Percentiles rank a stretch among this genome's conserved stretches.
Evolutionary conservation across 2,113 vertebrate genomes (phyloP).

Genomic region (Upupa epops): DNA sequence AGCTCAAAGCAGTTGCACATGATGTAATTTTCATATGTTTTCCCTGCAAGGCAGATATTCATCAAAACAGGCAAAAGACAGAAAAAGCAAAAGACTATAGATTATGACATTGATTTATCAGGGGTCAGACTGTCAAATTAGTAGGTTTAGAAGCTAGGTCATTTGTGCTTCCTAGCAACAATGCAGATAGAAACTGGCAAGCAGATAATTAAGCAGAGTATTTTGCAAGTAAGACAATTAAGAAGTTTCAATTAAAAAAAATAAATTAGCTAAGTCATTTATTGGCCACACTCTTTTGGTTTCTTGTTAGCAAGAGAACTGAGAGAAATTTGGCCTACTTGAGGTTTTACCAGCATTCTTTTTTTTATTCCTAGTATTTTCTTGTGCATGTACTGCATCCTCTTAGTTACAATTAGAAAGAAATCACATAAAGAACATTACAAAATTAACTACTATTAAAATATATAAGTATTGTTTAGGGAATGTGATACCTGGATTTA

Average conservation of each 20-base stretch:
- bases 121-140: conserved; percentile 57
- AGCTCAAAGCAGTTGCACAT: conserved; percentile 65
- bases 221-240: conserved; percentile 3
- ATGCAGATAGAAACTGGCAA: conserved; percentile 4
- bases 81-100: conserved; percentile 57
- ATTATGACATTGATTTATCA: conserved; percentile 68
- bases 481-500: neutral
- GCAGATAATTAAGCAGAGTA: conserved; percentile 9
- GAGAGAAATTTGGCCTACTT: neutral
- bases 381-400: neutral
- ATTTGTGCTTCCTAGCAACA: neutral
- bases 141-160: conserved; percentile 34
- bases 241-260: conserved; percentile 4
- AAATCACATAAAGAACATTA: neutral
- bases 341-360: neutral
- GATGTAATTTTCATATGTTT: conserved; percentile 65
- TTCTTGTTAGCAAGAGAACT: neutral
- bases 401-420: neutral
- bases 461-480: neutral
- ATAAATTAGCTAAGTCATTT: neutral
- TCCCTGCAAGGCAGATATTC: conserved; percentile 67
- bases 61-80: conserved; percentile 62
- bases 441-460: neutral
- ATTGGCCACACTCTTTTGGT: neutral
- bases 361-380: neutral